phyloP scores from a whole-genome alignment of 2,113 vertebrate genomes.

The Ptychochromis oligacanthus region DNA sequence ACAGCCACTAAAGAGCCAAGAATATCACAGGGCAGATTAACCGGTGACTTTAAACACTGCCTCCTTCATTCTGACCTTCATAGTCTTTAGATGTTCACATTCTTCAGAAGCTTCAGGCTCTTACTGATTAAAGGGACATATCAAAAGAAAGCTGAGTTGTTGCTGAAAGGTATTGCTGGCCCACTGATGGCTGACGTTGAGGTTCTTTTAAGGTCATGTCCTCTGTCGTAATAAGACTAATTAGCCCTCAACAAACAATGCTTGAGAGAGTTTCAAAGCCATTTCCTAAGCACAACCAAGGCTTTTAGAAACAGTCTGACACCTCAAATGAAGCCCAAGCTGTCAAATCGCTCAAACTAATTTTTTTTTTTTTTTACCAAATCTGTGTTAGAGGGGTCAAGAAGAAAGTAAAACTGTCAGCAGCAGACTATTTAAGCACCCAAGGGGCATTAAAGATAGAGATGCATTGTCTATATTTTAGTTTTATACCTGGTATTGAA shows the following conservation, averaged over 20 bases:
- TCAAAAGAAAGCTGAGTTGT: background rate
- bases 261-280: slow-evolving; percentile 33
- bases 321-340: background rate
- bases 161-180: background rate
- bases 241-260: slow-evolving; percentile 38
- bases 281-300: background rate
- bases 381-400: background rate
- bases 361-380: background rate
- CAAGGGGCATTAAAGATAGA: background rate
- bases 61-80: slow-evolving; percentile 28
- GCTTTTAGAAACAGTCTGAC: slow-evolving; percentile 26
- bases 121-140: slow-evolving; percentile 27
- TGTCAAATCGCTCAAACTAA: slow-evolving; percentile 21
- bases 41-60: slow-evolving; percentile 18
- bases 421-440: background rate
- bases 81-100: background rate
- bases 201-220: slow-evolving; percentile 12
- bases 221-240: slow-evolving; percentile 36
- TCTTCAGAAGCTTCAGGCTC: slow-evolving; percentile 9
- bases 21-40: slow-evolving; percentile 51
- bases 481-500: background rate
- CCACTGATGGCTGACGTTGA: background rate
- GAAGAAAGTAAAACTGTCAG: background rate
- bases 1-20: background rate
- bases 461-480: background rate